phyloP scores from a whole-genome alignment of 2,888 invertebrate species.

The Eupelmus urozonus region DNA sequence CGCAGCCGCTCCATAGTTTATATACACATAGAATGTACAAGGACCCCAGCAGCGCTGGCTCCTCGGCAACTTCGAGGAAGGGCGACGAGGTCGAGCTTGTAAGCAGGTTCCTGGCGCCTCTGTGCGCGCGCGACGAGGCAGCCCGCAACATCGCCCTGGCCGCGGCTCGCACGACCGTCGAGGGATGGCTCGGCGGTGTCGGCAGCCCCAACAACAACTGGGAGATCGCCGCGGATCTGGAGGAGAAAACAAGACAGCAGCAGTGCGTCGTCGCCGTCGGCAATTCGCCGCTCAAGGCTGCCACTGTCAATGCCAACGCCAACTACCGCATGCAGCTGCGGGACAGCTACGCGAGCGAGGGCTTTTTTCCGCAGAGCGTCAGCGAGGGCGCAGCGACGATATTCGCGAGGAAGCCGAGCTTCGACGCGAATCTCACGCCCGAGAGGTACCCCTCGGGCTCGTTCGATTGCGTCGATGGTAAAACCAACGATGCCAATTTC shows the following conservation, averaged over 20 bases:
- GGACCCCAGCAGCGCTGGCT: constrained; percentile 66
- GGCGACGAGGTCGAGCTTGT: constrained; percentile 78
- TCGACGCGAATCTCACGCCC: constrained; percentile 61
- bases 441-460: constrained; percentile 64
- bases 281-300: not conserved
- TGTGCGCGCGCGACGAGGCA: constrained; percentile 79
- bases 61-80: constrained; percentile 65
- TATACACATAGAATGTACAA: constrained; percentile 68
- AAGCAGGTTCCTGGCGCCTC: constrained; percentile 79
- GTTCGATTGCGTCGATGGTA: constrained; percentile 72
- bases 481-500: constrained; percentile 62
- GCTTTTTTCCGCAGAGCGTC: constrained; percentile 72
- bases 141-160: constrained; percentile 79
- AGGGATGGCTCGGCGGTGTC: constrained; percentile 79
- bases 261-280: not conserved
- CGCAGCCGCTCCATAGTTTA: no score
- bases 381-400: constrained; percentile 43
- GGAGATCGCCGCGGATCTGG: constrained; percentile 14
- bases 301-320: constrained; percentile 8
- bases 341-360: constrained; percentile 68
- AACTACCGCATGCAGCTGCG: constrained; percentile 56
- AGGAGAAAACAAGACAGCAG: not conserved
- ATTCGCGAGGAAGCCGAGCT: constrained; percentile 62
- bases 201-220: constrained; percentile 76
- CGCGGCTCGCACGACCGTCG: constrained; percentile 79